Conservation (phyloP, 2,888 invertebrate species). For the Drosophila prolongata region DNA sequence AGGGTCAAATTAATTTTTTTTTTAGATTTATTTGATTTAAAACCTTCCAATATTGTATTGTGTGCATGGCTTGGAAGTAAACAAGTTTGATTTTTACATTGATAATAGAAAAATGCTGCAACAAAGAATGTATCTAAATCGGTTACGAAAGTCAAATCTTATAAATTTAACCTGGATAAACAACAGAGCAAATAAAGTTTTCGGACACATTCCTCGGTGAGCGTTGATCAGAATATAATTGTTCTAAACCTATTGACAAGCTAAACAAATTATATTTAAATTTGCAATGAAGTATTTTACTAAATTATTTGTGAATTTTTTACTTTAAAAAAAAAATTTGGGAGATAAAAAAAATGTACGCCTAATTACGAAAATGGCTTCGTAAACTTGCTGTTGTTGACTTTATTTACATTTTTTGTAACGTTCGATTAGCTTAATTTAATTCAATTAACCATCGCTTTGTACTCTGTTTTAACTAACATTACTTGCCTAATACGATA, state of each 20-base stretch:
- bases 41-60: background rate
- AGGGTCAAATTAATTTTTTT: constrained; percentile 14
- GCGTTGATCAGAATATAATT: constrained; percentile 9
- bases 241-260: constrained; percentile 6
- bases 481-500: constrained; percentile 18
- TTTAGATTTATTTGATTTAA: background rate
- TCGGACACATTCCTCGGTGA: constrained; percentile 1
- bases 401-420: constrained; percentile 32
- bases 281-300: background rate
- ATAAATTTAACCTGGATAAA: background rate
- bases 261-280: background rate
- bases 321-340: background rate
- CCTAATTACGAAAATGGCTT: constrained; percentile 40
- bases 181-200: background rate
- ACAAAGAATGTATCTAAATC: constrained; percentile 3
- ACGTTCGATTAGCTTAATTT: constrained; percentile 18
- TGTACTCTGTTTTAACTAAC: constrained; percentile 74
- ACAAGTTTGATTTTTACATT: background rate
- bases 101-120: constrained; percentile 7
- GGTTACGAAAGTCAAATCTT: background rate
- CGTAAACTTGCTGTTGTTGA: constrained; percentile 25
- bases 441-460: constrained; percentile 69
- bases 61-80: background rate
- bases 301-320: background rate
- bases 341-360: constrained; percentile 4